Evolutionary conservation across 2,888 invertebrate genomes (phyloP).

Genomic region (Falcaria lacertinaria): DNA sequence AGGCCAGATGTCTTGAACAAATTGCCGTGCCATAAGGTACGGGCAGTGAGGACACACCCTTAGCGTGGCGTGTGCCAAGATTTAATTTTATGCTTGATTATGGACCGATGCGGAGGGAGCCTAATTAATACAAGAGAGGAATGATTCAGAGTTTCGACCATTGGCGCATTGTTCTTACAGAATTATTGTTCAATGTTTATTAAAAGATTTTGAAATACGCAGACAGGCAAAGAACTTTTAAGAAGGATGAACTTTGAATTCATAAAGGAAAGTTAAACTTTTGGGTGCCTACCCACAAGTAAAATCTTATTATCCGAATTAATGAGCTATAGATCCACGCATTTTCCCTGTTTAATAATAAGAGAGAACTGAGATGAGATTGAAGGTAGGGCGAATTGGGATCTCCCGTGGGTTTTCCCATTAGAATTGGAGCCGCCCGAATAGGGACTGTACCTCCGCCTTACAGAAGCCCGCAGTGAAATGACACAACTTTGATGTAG

Average conservation of each 20-base stretch:
- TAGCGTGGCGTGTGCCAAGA: conserved; percentile 76
- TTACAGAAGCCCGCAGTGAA: no score
- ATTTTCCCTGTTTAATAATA: no score
- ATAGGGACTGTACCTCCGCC: no score
- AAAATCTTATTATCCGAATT: no score
- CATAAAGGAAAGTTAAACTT: no score
- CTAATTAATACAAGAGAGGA: conserved; percentile 73
- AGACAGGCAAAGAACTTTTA: neutral
- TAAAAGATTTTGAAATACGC: neutral
- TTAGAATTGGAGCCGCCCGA: no score
- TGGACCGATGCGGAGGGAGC: conserved; percentile 49
- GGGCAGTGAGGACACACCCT: conserved; percentile 69
- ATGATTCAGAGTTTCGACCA: conserved; percentile 38
- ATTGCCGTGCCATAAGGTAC: conserved; percentile 75
- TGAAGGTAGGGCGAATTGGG: no score
- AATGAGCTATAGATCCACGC: no score
- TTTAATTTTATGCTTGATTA: conserved; percentile 80
- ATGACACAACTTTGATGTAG: no score
- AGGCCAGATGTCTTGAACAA: conserved; percentile 79
- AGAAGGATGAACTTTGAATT: neutral
- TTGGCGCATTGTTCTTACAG: conserved; percentile 29
- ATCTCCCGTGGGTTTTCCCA: no score
- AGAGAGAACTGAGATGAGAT: no score
- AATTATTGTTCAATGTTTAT: neutral
- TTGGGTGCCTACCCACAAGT: no score